A percentile compares a stretch with the other conserved stretches of the same genome.
Evolutionary conservation across 2,113 vertebrate species (phyloP).

Genomic region (Pica pica): DNA sequence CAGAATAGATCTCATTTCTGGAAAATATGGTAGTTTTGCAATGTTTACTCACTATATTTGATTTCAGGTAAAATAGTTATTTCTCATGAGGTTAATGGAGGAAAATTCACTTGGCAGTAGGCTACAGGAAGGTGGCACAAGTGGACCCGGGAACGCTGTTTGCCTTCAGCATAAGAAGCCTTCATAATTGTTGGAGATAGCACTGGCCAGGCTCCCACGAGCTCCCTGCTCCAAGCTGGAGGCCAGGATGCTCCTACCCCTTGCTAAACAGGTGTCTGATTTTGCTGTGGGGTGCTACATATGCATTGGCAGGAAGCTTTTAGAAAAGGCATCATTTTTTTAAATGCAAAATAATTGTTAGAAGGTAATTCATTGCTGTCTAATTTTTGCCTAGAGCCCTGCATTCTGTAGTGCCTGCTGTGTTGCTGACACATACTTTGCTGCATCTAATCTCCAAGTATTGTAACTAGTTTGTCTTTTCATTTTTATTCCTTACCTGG

Average conservation of each 20-base stretch:
- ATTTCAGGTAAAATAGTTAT: not conserved
- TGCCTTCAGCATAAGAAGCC: not conserved
- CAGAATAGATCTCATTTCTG: not conserved
- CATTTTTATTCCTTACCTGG: not conserved
- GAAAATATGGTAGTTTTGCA: not conserved
- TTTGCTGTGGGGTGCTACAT: not conserved
- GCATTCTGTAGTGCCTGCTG: not conserved
- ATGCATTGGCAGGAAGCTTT: not conserved
- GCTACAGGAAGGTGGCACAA: not conserved
- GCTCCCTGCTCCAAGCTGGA: not conserved
- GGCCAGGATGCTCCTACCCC: not conserved
- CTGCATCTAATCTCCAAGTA: not conserved
- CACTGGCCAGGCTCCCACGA: accelerated
- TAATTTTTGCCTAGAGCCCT: not conserved
- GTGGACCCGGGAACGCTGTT: not conserved
- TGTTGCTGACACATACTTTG: not conserved
- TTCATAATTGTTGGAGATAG: not conserved
- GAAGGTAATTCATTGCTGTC: not conserved
- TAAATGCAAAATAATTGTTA: not conserved
- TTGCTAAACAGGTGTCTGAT: not conserved
- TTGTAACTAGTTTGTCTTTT: not conserved
- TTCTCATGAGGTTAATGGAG: not conserved
- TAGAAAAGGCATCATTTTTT: not conserved
- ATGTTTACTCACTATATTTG: not conserved
- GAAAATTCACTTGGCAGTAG: not conserved